These are phyloP conservation scores for Pandion haliaetus DNA, from an alignment of 2,113 vertebrate species.

Conservation along the genomic window DNA sequence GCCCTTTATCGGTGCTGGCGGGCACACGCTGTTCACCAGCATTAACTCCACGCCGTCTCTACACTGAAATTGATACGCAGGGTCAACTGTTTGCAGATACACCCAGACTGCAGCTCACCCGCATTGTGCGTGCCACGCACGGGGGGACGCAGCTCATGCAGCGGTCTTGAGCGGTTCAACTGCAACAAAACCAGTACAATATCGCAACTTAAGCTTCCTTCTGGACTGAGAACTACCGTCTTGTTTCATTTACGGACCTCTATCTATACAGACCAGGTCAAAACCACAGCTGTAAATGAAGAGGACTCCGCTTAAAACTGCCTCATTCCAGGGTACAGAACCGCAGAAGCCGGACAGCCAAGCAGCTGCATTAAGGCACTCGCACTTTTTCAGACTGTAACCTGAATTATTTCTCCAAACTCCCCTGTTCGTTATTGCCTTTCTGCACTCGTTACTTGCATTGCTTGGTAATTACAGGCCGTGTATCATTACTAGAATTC, in stretches of 20 bases:
- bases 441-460: neutral
- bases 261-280: neutral
- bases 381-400: neutral
- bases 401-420: neutral
- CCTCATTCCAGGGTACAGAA: neutral
- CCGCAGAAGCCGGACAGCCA: neutral
- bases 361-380: neutral
- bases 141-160: neutral
- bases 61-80: too few relatives aligned
- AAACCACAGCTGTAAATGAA: neutral
- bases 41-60: neutral
- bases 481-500: neutral
- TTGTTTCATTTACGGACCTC: neutral
- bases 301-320: neutral
- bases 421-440: neutral
- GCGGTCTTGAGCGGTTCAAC: neutral
- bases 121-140: accelerated
- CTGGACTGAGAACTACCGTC: neutral
- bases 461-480: neutral
- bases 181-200: neutral
- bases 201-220: neutral
- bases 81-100: neutral
- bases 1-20: neutral
- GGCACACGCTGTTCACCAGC: neutral
- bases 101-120: neutral